Conservation (phyloP, 2,888 invertebrate genomes). For the Oegoconia quadripuncta region DNA sequence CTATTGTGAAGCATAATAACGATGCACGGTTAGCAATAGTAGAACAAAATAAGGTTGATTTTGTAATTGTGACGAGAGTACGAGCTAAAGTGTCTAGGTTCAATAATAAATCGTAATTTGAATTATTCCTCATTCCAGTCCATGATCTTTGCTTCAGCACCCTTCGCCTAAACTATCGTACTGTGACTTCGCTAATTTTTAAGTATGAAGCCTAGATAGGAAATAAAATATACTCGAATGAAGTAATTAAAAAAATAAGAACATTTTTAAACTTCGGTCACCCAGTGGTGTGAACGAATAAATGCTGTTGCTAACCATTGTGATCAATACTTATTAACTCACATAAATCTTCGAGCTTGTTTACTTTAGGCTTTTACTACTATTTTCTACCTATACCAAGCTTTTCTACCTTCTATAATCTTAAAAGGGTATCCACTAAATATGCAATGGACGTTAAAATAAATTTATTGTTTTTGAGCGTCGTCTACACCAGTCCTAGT, state of each 20-base stretch:
- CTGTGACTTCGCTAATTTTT: constrained; percentile 47
- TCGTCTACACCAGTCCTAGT: too few relatives aligned
- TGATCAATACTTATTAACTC: constrained; percentile 32
- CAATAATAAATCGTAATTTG: constrained; percentile 31
- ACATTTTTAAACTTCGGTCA: constrained; percentile 19
- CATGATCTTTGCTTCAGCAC: constrained; percentile 64
- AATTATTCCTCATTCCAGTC: constrained; percentile 54
- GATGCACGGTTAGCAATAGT: constrained; percentile 35
- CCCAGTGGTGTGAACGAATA: neutral
- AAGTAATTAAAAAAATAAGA: constrained; percentile 18
- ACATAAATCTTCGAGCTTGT: constrained; percentile 69
- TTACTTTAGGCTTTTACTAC: constrained; percentile 65
- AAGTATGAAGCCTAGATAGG: constrained; percentile 53
- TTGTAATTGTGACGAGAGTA: constrained; percentile 36
- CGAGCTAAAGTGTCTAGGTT: constrained; percentile 32
- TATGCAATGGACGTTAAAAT: too few relatives aligned
- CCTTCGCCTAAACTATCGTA: constrained; percentile 52
- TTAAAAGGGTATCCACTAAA: constrained; percentile 18
- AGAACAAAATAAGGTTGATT: constrained; percentile 32
- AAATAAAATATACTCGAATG: constrained; percentile 40
- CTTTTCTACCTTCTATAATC: constrained; percentile 45
- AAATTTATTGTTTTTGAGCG: too few relatives aligned
- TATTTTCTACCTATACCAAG: constrained; percentile 63
- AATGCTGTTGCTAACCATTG: constrained; percentile 22
- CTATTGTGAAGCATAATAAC: constrained; percentile 41